phyloP scores from a whole-genome alignment of 1,140 invertebrate genomes.

The Aleiodes sp. region DNA sequence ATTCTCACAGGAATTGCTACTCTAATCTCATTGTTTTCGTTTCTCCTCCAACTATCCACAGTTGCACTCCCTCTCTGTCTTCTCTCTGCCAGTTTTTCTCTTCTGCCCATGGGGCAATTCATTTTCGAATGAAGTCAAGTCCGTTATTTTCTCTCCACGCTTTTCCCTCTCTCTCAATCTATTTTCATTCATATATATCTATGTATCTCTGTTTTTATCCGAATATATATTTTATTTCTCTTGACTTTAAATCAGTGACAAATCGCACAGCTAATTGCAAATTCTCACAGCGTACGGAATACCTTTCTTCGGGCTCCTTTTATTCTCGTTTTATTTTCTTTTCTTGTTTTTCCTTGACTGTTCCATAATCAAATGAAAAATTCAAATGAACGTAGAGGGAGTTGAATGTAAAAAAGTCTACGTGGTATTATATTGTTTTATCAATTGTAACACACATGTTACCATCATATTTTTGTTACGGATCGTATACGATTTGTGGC shows the following conservation, averaged over 20 bases:
- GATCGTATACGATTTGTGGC: constrained; percentile 14
- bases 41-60: background rate
- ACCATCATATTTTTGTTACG: constrained; percentile 13
- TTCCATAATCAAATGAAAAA: background rate
- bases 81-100: background rate
- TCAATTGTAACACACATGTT: constrained; percentile 17
- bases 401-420: background rate
- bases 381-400: background rate
- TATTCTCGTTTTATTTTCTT: background rate
- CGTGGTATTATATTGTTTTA: background rate
- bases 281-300: background rate
- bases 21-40: constrained; percentile 22
- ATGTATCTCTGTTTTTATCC: background rate
- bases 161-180: background rate
- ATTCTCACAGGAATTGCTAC: constrained; percentile 10
- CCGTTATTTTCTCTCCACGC: background rate
- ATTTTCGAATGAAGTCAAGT: background rate
- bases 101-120: background rate
- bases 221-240: background rate
- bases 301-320: no score
- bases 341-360: background rate
- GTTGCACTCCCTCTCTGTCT: background rate
- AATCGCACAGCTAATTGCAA: no score
- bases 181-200: background rate
- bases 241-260: background rate